phyloP scores from a whole-genome alignment of 2,888 invertebrate genomes.

The Drosophila atroscutellata region DNA sequence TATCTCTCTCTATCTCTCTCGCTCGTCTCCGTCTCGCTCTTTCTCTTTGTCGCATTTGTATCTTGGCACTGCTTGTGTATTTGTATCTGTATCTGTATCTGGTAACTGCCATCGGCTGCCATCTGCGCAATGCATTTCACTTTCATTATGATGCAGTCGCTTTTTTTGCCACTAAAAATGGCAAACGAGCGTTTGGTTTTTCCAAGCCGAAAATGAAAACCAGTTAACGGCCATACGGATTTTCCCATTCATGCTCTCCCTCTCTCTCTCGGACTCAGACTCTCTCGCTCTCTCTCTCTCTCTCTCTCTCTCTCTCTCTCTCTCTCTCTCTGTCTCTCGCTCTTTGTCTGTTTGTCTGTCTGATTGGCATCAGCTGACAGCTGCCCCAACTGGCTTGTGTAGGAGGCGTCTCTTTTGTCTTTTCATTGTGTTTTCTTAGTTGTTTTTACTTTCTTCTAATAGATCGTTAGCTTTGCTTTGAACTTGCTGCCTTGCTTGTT shows the following conservation, averaged over 20 bases:
- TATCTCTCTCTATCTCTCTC: slow-evolving; percentile 5
- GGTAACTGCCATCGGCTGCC: slow-evolving; percentile 75
- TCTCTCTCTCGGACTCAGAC: background rate
- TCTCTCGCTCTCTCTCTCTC: slow-evolving; percentile 2
- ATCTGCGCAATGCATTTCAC: slow-evolving; percentile 82
- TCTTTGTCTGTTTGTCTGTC: slow-evolving; percentile 18
- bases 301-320: background rate
- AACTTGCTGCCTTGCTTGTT: slow-evolving; percentile 57
- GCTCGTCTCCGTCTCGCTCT: slow-evolving; percentile 10
- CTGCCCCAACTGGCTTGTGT: slow-evolving; percentile 66
- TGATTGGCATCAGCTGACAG: slow-evolving; percentile 77
- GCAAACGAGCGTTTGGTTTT: slow-evolving; percentile 75
- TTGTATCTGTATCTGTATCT: slow-evolving; percentile 56
- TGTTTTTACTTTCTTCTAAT: slow-evolving; percentile 81
- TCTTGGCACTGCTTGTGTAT: slow-evolving; percentile 5
- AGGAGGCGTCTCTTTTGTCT: slow-evolving; percentile 60
- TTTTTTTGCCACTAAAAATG: slow-evolving; percentile 79
- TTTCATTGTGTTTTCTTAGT: slow-evolving; percentile 60
- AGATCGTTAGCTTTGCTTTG: slow-evolving; percentile 79
- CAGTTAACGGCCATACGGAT: slow-evolving; percentile 68
- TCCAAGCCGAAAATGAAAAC: slow-evolving; percentile 78
- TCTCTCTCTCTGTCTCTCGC: background rate
- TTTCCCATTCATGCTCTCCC: slow-evolving; percentile 52
- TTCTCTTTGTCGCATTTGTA: slow-evolving; percentile 13
- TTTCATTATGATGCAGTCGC: slow-evolving; percentile 83